Evolutionary conservation across 2,797 vertebrate genomes (phyloP), one percentile per base, ranked within the genome.

Genomic region (Anas georgica): DNA sequence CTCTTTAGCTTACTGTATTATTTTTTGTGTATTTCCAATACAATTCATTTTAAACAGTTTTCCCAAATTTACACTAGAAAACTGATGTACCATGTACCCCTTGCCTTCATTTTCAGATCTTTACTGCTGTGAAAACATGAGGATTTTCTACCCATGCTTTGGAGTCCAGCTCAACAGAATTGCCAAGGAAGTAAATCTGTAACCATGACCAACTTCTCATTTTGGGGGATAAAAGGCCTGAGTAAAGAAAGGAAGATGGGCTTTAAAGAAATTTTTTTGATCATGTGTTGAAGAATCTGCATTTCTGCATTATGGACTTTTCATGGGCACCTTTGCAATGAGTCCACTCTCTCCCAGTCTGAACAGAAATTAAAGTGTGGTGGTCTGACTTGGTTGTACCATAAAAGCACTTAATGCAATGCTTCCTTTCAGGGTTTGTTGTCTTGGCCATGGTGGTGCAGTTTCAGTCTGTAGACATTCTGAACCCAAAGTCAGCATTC

Each of bases 191-290:
- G 0, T 0, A 3, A 33, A 10, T 21, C 21, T 58, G 6, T 46
- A 56, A 75, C 45, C 16, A 21, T 73, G 11, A 1, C 28, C 18
- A 16, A 9, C 8, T 58, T 48, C 8, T 21, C 9, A 22, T 8
- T 9, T 4, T 50, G 23, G 9, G 12, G 12, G 8, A 12, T 20
- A 46, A 64, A 15, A 4, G 56, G 2, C 2, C 3, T 5, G 1
- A 0, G 21, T 52, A 54, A 79, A 43, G 31, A 86, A 20, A 0
- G 3, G 3, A 33, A 66, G 35, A 9, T 64, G 22, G 8, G 10
- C 83, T 93, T 75, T 33, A 45, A 72, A 48, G 73, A 75, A 59
- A 37, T 56, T 1, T 56, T 0, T 48, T 46, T 62, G 28, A 58
- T 3, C 1, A 2, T 10, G 3, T 59, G 16, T 35, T 75, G 46